Conservation (phyloP, 1,140 invertebrate species). For the Nasonia longicornis region DNA sequence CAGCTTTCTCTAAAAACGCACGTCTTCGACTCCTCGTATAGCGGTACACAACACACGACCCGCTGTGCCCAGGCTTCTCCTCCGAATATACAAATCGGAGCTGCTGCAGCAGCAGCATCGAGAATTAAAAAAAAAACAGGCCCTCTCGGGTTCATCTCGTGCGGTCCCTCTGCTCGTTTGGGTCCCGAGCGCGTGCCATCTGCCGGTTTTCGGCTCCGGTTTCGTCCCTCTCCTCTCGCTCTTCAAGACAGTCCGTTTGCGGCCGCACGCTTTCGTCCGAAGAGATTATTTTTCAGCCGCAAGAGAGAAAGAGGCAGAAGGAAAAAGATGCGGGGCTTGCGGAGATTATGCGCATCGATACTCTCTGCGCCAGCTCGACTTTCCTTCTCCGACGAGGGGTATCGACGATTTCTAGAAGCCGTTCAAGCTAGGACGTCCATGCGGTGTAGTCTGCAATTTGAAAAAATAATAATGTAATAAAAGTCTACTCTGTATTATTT, state of each 20-base stretch:
- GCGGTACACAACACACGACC: not conserved
- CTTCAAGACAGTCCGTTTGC: not conserved
- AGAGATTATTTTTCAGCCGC: conserved; percentile 1
- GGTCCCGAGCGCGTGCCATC: conserved; percentile 51
- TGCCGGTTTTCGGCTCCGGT: conserved; percentile 41
- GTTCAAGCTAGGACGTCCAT: not conserved
- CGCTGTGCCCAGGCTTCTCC: not conserved
- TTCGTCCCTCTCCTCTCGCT: conserved; percentile 2
- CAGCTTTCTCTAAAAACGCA: not conserved
- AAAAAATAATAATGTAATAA: not conserved
- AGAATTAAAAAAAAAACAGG: not conserved
- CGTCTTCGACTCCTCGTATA: not conserved
- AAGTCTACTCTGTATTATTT: not conserved
- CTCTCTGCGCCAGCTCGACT: not conserved
- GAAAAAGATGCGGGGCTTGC: not conserved
- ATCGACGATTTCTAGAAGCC: not conserved
- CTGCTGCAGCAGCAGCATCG: not conserved
- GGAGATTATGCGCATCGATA: not conserved
- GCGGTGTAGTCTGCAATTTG: not conserved
- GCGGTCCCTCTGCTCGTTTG: not conserved
- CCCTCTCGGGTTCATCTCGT: conserved; percentile 4
- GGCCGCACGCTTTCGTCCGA: not conserved
- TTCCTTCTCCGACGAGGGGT: not conserved
- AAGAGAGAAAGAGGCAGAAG: not conserved
- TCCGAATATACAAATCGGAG: conserved; percentile 12